Evolutionary conservation across 2,888 invertebrate species (phyloP).

Genomic region (Drosophila testacea): DNA sequence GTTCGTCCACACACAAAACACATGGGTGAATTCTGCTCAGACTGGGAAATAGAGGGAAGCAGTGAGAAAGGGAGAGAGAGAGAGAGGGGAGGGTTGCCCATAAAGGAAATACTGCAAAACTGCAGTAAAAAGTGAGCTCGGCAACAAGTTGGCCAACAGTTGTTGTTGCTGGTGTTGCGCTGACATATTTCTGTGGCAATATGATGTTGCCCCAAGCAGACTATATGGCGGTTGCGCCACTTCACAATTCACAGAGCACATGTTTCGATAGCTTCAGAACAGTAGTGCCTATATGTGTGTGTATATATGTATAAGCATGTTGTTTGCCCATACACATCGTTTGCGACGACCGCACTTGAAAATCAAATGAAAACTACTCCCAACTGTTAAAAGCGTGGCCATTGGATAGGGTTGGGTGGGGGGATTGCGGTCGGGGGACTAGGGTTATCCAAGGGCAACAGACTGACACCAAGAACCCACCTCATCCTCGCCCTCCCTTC

Average conservation of each 20-base stretch:
- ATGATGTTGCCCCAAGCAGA: constrained; percentile 22
- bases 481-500: not conserved
- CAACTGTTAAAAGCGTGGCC: constrained; percentile 25
- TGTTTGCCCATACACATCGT: constrained; percentile 40
- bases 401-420: not conserved
- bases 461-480: constrained; percentile 42
- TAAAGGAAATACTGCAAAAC: constrained; percentile 30
- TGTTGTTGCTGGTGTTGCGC: constrained; percentile 12
- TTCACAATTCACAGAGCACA: constrained; percentile 14
- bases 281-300: constrained; percentile 5
- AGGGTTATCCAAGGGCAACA: constrained; percentile 37
- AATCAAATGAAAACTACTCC: constrained; percentile 60
- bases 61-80: not conserved
- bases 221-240: constrained; percentile 12
- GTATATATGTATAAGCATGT: not conserved
- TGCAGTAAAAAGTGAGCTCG: constrained; percentile 32
- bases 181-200: constrained; percentile 50
- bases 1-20: constrained; percentile 23
- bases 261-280: constrained; percentile 35
- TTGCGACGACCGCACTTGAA: constrained; percentile 51
- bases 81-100: not conserved
- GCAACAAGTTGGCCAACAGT: constrained; percentile 52
- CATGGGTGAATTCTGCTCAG: constrained; percentile 6
- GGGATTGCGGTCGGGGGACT: not conserved
- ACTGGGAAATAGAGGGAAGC: not conserved